Evolutionary conservation across 92 coral and sea anemone genomes (phyloP), one percentile per base, ranked within the genome.

Genomic region (Paramuricea clavata): DNA sequence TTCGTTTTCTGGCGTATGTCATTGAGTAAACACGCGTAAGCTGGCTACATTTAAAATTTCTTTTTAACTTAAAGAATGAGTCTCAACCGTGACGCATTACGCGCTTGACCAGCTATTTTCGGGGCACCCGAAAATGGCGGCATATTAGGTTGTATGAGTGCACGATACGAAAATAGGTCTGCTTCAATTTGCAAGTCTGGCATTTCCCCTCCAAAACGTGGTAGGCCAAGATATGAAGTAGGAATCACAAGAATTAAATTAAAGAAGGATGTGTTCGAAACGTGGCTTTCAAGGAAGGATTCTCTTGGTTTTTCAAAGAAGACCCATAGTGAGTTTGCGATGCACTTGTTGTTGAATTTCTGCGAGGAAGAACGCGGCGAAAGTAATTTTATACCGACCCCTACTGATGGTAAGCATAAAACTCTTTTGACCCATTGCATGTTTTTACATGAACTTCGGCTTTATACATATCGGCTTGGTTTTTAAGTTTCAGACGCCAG

Each of bases 191-290:
- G 5, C 10, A 4, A 39, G 10, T 39, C 73, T 65, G 73, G 73
- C 16, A 26, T 13, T 5, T 65, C 35, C 12, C 73, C 73, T 21
- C 76, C 76, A 31, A 70, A 70, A 30, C 76, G 76, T 33, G 76
- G 76, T 30, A 70, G 76, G 76, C 76, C 76, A 70, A 70, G 19
- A 34, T 5, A 34, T 34, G 76, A 70, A 6, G 25, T 70, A 11
- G 47, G 76, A 70, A 12, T 70, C 6, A 19, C 22, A n/a, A 21
- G 47, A 33, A 70, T 70, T 5, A 70, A 2, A 13, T 34, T 70
- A 12, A 70, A 34, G 35, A 70, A 70, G 9, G 47, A 70, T 70
- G 76, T 70, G 33, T 34, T n/a, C 16, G 47, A 34, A 12, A 70
- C 23, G 0, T 70, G 76, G 76, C 21, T 70, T 31, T 13, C 49